Conservation (phyloP, 1,140 invertebrate species). For the Chionoecetes opilio region DNA sequence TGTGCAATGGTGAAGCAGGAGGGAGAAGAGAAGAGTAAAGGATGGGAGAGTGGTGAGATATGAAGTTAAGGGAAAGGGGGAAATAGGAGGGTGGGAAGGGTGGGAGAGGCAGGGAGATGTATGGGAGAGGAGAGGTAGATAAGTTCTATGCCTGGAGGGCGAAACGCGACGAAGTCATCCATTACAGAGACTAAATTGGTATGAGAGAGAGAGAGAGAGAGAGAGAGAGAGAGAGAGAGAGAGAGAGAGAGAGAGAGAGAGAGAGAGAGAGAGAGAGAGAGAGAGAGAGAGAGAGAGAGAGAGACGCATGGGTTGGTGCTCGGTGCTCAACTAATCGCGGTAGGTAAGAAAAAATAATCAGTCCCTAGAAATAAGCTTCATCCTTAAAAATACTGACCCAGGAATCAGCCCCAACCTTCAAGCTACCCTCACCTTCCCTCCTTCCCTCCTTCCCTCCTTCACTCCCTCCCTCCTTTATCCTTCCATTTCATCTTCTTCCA, state of each 20-base stretch:
- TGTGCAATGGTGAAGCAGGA: no score
- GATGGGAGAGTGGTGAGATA: no score
- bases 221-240: slow-evolving; percentile 14
- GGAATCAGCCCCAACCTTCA: no score
- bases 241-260: slow-evolving; percentile 31
- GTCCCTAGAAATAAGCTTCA: neutral
- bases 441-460: neutral
- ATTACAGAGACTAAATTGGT: slow-evolving; percentile 18
- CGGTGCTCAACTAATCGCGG: no score
- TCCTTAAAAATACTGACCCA: neutral
- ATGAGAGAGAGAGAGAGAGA: slow-evolving; percentile 33
- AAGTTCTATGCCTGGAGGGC: neutral
- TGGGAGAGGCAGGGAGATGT: neutral
- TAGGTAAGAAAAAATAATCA: neutral
- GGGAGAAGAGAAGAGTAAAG: no score
- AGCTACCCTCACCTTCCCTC: neutral
- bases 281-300: neutral
- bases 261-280: neutral
- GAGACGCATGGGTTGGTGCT: neutral
- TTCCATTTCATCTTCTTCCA: neutral
- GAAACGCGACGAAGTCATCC: slow-evolving; percentile 16
- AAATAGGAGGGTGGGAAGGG: neutral
- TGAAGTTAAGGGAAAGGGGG: neutral
- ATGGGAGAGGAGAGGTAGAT: neutral
- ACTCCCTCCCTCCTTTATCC: neutral